Evolutionary conservation across 2,888 invertebrate genomes (phyloP), one percentile per base, ranked within the genome.

Genomic region (Temnothorax unifasciatus): DNA sequence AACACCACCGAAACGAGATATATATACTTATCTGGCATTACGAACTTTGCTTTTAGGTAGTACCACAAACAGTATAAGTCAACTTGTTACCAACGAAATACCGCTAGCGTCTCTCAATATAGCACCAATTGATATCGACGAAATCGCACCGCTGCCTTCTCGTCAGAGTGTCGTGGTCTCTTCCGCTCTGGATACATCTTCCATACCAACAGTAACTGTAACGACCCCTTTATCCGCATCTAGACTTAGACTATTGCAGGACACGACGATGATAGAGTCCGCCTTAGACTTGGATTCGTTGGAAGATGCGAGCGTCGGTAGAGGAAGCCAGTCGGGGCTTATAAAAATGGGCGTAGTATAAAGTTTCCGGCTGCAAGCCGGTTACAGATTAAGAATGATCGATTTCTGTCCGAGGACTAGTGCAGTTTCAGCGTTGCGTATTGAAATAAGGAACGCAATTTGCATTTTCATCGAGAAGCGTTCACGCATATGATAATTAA

Each of bases 211-310:
- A 87, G 93, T 93, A 86, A 92, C 93, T 34, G 93, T 93, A 74
- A 93, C 93, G 84, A 95, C 93, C 71, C 94, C 93, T 86, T 92
- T 93, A 90, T 95, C 92, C 91, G 97, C 97, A 85, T 97, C 97
- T 94, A 96, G 97, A 88, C 96, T 98, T 94, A 96, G 97, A 91
- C 96, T 98, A 92, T 96, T 98, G 92, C 98, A 97, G 94, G 98
- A 98, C 95, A 98, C 98, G 84, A 98, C 98, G 75, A 98, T 98
- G 98, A 98, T 98, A 93, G 98, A 98, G 95, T 98, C 98, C 82
- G 98, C 98, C 83, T 96, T 98, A 89, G 98, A 98, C 96, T 96
- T 98, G 93, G 98, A 98, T 95, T 98, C 98, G 91, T 95, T 98
- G 90, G 98, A 98, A 93, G 97, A 97, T 88, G 96, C 97, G 52